Evolutionary conservation across 35 echinoderm and acorn worm genomes (phyloP), one percentile per base, ranked within the genome.

Genomic region (Ptychodera flava): DNA sequence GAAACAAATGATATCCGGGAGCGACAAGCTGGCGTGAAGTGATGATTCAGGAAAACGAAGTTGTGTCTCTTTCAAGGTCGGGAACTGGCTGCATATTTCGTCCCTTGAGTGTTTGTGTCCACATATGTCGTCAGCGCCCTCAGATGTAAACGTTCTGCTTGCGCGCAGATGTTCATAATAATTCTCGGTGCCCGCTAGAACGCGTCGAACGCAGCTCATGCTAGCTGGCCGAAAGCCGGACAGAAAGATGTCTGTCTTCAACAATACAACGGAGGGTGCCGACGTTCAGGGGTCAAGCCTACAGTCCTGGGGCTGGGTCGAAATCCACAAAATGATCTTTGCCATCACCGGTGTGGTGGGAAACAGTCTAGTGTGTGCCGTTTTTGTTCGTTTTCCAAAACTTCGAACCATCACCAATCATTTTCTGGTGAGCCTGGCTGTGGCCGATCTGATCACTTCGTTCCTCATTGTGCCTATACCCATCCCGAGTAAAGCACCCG

Each of bases 351-450:
- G 96, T 1, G 87, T 87, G 31, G 87, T 99, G 34, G 96, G 96
- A 14, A 99, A 99, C 84, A 45, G 85, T 28, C 38, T 99, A 0
- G 88, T 99, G 2, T 94, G 92, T 79, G 33, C 92, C 36, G 91
- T 99, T 75, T 92, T 99, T 34, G 38, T 94, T 33, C 81, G 90
- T 31, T 92, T 93, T 10, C 94, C 85, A 36, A 92, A 90, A 37
- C 86, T 99, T 12, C 96, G 94, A 37, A 94, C 91, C 83, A 86
- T 99, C 12, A 99, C 96, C 1, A 99, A 99, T 84, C 94, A 99
- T 77, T 82, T 99, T 35, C 92, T 99, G 31, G 36, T 99, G 85
- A 99, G 92, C 78, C 77, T 99, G 16, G 96, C 96, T 16, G 77
- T 92, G 0, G 96, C 96, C 1, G 96, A 99, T 78, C 80, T 99